Evolutionary conservation across 2,888 invertebrate species (phyloP), one percentile per base, ranked within the genome.

Genomic region (Alviniconcha strummeri): DNA sequence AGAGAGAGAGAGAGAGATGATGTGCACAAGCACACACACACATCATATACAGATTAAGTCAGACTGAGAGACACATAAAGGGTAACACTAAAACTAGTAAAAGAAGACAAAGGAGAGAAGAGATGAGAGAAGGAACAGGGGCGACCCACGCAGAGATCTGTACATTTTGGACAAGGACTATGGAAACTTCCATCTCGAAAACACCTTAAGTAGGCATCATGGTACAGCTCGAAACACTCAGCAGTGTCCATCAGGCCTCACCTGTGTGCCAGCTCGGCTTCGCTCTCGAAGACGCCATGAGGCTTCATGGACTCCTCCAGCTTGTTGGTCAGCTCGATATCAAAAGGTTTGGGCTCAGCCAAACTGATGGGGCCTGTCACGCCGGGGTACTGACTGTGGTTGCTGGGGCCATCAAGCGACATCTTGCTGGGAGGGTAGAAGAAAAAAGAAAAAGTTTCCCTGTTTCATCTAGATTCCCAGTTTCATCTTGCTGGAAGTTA

Each of bases 331-430:
- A 96, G 95, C 86, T 96, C 95, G 81, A 96, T 94, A 94, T 98
- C 98, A 85, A 96, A 95, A 36, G 96, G 96, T 93, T 97, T 97
- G 17, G 97, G 97, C 85, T 95, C 96, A 86, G 98, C 97, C 92
- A 96, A 95, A 89, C 97, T 98, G 88, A 99, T 98, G 84, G 98
- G 98, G 54, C 98, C 97, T 9, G 98, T 98, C 96, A 99, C 97
- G 83, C 98, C 98, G 64, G 93, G 91, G 82, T 91, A 92, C 77
- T 86, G 88, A 85, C 88, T 89, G 83, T 87, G 88, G n/a, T 57
- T 75, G 71, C 86, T 86, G 77, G 80, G 77, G 83, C 83, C 75
- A 36, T 84, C 85, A 57, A 81, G 80, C 78, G 85, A 80, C 85
- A 85, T 85, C 19, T 57, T 81, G 72, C 60, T 81, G 81, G 36